These are phyloP conservation scores for Hypolimnas misippus DNA, from an alignment of 2,888 invertebrate species.

Conservation along the genomic window DNA sequence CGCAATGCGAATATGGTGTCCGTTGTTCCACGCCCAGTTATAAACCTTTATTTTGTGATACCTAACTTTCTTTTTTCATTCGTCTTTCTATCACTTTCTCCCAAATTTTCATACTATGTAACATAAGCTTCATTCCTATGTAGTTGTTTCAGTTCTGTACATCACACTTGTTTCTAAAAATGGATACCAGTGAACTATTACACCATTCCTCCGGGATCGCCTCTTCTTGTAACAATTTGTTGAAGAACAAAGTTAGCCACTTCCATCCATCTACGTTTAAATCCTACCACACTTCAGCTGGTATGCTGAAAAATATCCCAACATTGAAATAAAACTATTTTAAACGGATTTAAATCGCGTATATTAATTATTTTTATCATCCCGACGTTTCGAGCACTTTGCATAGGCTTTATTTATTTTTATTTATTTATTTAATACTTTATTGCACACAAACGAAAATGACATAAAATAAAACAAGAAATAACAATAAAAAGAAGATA, in stretches of 20 bases:
- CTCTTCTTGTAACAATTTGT: slow-evolving; percentile 19
- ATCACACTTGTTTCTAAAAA: slow-evolving; percentile 15
- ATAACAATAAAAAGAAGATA: too few relatives aligned
- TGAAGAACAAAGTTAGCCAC: slow-evolving; percentile 27
- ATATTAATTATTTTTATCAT: too few relatives aligned
- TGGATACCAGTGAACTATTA: slow-evolving; percentile 12
- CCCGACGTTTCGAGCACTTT: too few relatives aligned
- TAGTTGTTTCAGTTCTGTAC: slow-evolving; percentile 15
- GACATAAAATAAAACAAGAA: too few relatives aligned
- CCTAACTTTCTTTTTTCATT: slow-evolving; percentile 23
- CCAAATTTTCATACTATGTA: slow-evolving; percentile 32
- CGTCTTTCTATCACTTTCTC: slow-evolving; percentile 28
- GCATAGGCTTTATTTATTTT: too few relatives aligned
- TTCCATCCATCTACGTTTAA: slow-evolving; percentile 26
- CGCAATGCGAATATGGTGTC: too few relatives aligned
- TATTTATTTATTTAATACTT: too few relatives aligned
- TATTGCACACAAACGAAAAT: too few relatives aligned
- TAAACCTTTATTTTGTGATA: slow-evolving; percentile 17
- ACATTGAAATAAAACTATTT: too few relatives aligned
- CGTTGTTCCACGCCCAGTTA: slow-evolving; percentile 12
- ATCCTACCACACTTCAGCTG: slow-evolving; percentile 23
- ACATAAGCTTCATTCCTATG: slow-evolving; percentile 31
- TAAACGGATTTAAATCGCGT: too few relatives aligned
- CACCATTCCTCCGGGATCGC: slow-evolving; percentile 23
- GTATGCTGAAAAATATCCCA: too few relatives aligned